Evolutionary conservation across 2,888 invertebrate species (phyloP).

Genomic region (Leptarthrus brevirostris): DNA sequence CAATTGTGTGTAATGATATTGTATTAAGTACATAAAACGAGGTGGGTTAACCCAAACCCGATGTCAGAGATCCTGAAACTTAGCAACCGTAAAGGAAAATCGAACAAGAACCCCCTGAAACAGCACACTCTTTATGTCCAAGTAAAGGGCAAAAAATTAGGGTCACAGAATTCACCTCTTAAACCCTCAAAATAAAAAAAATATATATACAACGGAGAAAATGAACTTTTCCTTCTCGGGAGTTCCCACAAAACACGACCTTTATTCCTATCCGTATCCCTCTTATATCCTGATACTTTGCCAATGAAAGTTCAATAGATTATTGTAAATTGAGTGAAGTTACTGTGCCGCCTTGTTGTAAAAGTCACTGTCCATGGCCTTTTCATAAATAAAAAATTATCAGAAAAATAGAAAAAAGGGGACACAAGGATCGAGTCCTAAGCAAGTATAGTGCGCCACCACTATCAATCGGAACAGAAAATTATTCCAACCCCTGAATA

Average conservation of each 20-base stretch:
- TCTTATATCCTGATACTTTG: slow-evolving; percentile 15
- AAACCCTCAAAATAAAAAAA: slow-evolving; percentile 11
- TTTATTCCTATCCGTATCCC: too few species aligned
- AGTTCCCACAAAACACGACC: too few species aligned
- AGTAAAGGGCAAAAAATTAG: slow-evolving; percentile 29
- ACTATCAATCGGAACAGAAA: too few species aligned
- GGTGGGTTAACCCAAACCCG: background rate
- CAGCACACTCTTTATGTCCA: background rate
- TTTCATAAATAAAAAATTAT: slow-evolving; percentile 19
- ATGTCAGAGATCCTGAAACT: too few species aligned
- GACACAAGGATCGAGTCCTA: background rate
- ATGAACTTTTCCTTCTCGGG: slow-evolving; percentile 12
- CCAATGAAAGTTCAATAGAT: slow-evolving; percentile 42
- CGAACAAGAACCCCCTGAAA: background rate
- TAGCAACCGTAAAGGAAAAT: background rate
- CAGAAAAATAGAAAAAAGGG: background rate
- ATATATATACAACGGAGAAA: background rate
- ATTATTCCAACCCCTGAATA: too few species aligned
- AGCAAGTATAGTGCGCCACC: background rate
- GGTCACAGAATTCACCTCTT: slow-evolving; percentile 37
- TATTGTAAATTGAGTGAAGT: slow-evolving; percentile 21
- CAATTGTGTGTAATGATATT: slow-evolving; percentile 48
- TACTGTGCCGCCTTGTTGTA: background rate
- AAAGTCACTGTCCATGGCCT: background rate
- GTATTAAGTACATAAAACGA: slow-evolving; percentile 37